Percentiles rank a stretch among this genome's conserved stretches.
Conservation (phyloP, 2,797 vertebrate species). For the Crenichthys baileyi region DNA sequence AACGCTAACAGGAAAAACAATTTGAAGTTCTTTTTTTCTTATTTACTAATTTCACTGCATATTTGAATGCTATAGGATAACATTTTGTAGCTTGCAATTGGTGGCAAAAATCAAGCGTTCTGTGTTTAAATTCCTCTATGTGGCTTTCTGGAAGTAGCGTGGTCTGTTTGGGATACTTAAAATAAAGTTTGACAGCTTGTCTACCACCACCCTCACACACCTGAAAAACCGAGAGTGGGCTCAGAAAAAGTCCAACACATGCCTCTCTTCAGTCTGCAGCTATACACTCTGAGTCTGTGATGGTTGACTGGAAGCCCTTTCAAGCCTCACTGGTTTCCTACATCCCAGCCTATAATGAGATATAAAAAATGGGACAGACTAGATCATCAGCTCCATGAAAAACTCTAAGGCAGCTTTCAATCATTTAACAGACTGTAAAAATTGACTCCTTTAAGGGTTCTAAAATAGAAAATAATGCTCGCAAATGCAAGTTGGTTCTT, state of each 20-base stretch:
- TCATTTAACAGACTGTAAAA: slow-evolving; percentile 17
- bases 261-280: slow-evolving; percentile 15
- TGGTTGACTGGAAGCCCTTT: slow-evolving; percentile 65
- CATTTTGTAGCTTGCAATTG: neutral
- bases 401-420: neutral
- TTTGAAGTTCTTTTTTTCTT: neutral
- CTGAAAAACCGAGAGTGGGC: slow-evolving; percentile 47
- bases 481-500: neutral
- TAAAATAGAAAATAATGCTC: neutral
- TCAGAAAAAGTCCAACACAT: slow-evolving; percentile 22
- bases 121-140: slow-evolving; percentile 54
- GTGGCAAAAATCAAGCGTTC: slow-evolving; percentile 29
- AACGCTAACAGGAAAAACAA: slow-evolving; percentile 7
- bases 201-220: slow-evolving; percentile 51
- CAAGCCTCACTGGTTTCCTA: slow-evolving; percentile 55
- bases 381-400: slow-evolving; percentile 2
- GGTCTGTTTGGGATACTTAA: slow-evolving; percentile 57
- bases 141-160: slow-evolving; percentile 40
- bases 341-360: slow-evolving; percentile 41
- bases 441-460: neutral
- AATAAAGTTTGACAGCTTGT: slow-evolving; percentile 54
- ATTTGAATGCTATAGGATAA: neutral
- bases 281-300: slow-evolving; percentile 37
- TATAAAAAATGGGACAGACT: slow-evolving; percentile 27
- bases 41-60: neutral